Conservation (phyloP, 1,140 invertebrate species). For the Doryteuthis pealeii region DNA sequence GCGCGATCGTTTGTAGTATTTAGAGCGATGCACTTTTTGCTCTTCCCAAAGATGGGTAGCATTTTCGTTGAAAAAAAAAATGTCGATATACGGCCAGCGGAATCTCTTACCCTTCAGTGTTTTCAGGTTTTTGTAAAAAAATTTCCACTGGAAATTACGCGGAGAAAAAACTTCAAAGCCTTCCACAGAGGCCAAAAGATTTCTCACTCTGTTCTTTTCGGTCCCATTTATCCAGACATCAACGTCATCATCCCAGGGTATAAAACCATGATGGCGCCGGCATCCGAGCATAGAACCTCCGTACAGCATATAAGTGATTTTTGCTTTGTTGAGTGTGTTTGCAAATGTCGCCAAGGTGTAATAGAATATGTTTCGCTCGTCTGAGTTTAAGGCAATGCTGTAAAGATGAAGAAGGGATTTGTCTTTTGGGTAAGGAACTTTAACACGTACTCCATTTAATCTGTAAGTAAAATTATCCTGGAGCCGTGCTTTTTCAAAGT, state of each 20-base stretch:
- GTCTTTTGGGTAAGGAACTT: not conserved
- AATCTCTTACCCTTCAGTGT: constrained; percentile 24
- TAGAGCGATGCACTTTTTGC: constrained; percentile 22
- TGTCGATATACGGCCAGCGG: constrained; percentile 53
- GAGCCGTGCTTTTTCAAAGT: not conserved
- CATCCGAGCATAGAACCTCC: constrained; percentile 30
- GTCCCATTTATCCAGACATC: constrained; percentile 27
- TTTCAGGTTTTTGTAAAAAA: constrained; percentile 25
- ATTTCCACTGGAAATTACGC: constrained; percentile 36
- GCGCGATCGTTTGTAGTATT: constrained; percentile 26
- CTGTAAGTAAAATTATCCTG: not conserved
- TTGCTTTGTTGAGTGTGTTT: constrained; percentile 23
- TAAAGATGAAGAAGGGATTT: not conserved
- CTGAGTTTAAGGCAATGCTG: not conserved
- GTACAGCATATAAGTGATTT: constrained; percentile 24
- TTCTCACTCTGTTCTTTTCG: constrained; percentile 24
- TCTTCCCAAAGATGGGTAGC: constrained; percentile 47
- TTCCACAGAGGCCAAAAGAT: constrained; percentile 21
- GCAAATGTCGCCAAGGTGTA: constrained; percentile 29
- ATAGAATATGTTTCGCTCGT: constrained; percentile 26
- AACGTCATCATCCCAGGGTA: constrained; percentile 40
- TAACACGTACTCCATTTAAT: not conserved
- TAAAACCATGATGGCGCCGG: constrained; percentile 29
- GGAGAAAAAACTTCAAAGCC: constrained; percentile 16
- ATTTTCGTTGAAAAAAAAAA: constrained; percentile 50